phyloP scores from a whole-genome alignment of 2,113 vertebrate genomes.

The Tretioscincus oriximinensis region DNA sequence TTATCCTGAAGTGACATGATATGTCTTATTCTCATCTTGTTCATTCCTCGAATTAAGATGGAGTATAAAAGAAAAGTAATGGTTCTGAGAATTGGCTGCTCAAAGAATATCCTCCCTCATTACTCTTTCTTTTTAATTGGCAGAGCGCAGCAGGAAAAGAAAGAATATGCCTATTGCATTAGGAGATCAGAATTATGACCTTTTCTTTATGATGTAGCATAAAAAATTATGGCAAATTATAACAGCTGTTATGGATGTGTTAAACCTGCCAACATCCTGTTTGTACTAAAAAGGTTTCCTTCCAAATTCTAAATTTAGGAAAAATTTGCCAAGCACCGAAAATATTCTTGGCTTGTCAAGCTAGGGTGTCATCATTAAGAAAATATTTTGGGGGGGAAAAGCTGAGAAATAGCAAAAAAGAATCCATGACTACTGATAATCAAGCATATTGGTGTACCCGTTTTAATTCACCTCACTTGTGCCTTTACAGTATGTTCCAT shows the following conservation, averaged over 20 bases:
- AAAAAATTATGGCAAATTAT: slow-evolving; percentile 65
- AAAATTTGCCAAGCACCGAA: slow-evolving; percentile 36
- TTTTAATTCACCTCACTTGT: no score
- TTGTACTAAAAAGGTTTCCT: slow-evolving; percentile 50
- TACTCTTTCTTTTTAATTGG: slow-evolving; percentile 63
- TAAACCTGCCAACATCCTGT: slow-evolving; percentile 58
- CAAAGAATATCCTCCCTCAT: slow-evolving; percentile 57
- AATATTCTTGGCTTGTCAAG: neutral
- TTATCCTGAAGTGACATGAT: slow-evolving; percentile 79
- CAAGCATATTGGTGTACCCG: no score
- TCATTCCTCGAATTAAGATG: slow-evolving; percentile 72
- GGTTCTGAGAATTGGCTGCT: slow-evolving; percentile 72
- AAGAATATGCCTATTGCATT: slow-evolving; percentile 57
- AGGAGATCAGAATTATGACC: slow-evolving; percentile 53
- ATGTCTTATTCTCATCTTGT: slow-evolving; percentile 76
- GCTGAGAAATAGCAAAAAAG: neutral
- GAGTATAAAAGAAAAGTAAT: slow-evolving; percentile 75
- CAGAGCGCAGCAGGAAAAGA: slow-evolving; percentile 55
- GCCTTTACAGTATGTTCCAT: no score
- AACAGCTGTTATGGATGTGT: slow-evolving; percentile 63
- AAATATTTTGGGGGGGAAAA: neutral
- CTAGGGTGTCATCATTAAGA: neutral
- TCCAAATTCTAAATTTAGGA: slow-evolving; percentile 25
- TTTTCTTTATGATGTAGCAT: slow-evolving; percentile 57
- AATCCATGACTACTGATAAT: neutral